Percentiles rank a stretch among this genome's conserved stretches.
phyloP scores from a whole-genome alignment of 2,888 invertebrate species.

The Pseudeuparius sepicola region DNA sequence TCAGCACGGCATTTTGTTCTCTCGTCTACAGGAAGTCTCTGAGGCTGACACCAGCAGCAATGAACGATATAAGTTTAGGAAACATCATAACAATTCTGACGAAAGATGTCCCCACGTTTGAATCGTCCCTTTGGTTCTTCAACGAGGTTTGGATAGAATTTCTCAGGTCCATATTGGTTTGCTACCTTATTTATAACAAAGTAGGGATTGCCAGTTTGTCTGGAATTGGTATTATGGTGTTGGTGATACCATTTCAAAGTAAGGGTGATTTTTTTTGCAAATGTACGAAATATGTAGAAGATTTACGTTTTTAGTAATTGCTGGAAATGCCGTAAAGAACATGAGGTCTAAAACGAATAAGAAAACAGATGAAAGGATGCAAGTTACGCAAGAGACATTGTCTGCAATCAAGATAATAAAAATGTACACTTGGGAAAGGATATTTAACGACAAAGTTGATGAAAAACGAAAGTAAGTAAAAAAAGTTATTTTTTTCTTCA shows the following conservation, averaged over 20 bases:
- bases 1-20: conserved; percentile 70
- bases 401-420: conserved; percentile 31
- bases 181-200: conserved; percentile 62
- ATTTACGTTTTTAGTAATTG: too few species aligned
- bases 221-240: conserved; percentile 43
- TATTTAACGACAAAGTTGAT: conserved; percentile 42
- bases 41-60: conserved; percentile 23
- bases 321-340: too few species aligned
- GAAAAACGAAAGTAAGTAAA: too few species aligned
- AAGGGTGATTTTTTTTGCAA: too few species aligned
- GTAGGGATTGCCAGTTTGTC: conserved; percentile 43
- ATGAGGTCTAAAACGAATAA: conserved; percentile 30
- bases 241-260: conserved; percentile 25
- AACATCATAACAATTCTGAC: conserved; percentile 79
- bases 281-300: too few species aligned
- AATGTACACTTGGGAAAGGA: conserved; percentile 32
- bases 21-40: conserved; percentile 56
- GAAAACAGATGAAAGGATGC: conserved; percentile 29
- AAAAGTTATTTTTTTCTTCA: too few species aligned
- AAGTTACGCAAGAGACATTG: conserved; percentile 30
- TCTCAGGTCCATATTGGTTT: conserved; percentile 67
- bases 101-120: conserved; percentile 86
- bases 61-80: conserved; percentile 34
- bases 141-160: conserved; percentile 91
- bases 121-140: conserved; percentile 72